Evolutionary conservation across 2,888 invertebrate species (phyloP), one percentile per base, ranked within the genome.

Genomic region (Diarsia dahlii): DNA sequence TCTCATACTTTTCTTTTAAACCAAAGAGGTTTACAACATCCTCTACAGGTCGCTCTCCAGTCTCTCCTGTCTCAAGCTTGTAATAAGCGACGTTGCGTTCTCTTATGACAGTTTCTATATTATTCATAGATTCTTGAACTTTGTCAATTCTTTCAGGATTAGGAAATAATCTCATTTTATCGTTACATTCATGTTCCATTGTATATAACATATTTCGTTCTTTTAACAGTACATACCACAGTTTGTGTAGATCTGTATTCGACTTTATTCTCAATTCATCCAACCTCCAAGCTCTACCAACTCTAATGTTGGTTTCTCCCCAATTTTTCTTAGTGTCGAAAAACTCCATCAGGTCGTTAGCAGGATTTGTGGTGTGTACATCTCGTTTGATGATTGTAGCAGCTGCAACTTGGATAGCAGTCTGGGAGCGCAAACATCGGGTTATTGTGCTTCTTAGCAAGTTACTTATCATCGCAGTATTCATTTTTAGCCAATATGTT

Each of bases 121-220:
- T 99, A 81, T 97, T 97, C 99, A 99, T 99, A 28, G 99, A 99
- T 87, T 98, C 98, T 91, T 98, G 97, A 0, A 99, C 98, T 97
- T 99, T 99, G 90, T 99, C 99, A 71, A 99, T 96, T 89, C 99
- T 97, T 94, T 99, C 99, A 3, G 99, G 99, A 94, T 97, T 99
- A 2, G 99, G 99, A 93, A 99, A 98, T 10, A 98, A 84, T 91
- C 97, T 96, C 84, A 95, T 94, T 90, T 97, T 96, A 60, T 97
- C 94, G 69, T 98, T 97, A 94, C 97, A 97, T 92, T 98, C 98
- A 81, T 98, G 97, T 95, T 99, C 99, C 99, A 99, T 99, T 3
- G 99, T 99, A 82, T 99, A 94, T 28, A 99, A 96, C 99, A 99
- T 99, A 93, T 99, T 99, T 73, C 98, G 97, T 95, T 99, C 99